Evolutionary conservation across 2,797 vertebrate genomes (phyloP).

Genomic region (Aplochiton taeniatus): DNA sequence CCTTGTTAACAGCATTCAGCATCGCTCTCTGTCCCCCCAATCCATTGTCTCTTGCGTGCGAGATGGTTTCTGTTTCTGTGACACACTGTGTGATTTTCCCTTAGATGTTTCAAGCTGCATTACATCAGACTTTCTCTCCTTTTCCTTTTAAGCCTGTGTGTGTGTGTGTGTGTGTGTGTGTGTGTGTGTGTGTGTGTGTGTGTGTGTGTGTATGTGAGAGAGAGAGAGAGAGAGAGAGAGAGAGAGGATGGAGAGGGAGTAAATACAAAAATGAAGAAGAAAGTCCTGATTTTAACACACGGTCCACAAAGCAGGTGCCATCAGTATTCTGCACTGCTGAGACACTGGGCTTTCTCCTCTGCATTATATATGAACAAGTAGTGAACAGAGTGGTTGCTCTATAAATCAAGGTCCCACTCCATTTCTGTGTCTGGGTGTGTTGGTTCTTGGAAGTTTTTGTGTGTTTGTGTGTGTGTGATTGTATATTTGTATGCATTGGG

Average conservation of each 20-base stretch:
- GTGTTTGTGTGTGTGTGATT: too few species aligned
- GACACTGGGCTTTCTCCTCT: conserved; percentile 1
- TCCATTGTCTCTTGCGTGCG: too few species aligned
- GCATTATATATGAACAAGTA: background rate
- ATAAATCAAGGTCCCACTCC: background rate
- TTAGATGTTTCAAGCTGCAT: background rate
- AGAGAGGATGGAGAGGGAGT: too few species aligned
- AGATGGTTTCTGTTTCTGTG: background rate
- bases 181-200: too few species aligned
- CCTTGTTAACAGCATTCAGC: too few species aligned
- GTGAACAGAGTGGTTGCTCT: conserved; percentile 1
- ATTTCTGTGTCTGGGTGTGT: too few species aligned
- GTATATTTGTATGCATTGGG: too few species aligned
- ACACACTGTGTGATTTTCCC: background rate
- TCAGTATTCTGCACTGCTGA: background rate
- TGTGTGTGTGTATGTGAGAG: too few species aligned
- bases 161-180: too few species aligned
- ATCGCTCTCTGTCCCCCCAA: too few species aligned
- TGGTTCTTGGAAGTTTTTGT: background rate
- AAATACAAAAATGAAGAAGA: background rate
- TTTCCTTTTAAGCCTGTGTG: too few species aligned
- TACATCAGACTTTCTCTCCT: background rate
- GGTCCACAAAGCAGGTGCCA: background rate
- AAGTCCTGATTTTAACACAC: background rate
- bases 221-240: too few species aligned